A percentile compares a stretch with the other conserved stretches of the same genome.
phyloP scores from a whole-genome alignment of 2,888 invertebrate genomes.

The Chloroclystis v-ata region DNA sequence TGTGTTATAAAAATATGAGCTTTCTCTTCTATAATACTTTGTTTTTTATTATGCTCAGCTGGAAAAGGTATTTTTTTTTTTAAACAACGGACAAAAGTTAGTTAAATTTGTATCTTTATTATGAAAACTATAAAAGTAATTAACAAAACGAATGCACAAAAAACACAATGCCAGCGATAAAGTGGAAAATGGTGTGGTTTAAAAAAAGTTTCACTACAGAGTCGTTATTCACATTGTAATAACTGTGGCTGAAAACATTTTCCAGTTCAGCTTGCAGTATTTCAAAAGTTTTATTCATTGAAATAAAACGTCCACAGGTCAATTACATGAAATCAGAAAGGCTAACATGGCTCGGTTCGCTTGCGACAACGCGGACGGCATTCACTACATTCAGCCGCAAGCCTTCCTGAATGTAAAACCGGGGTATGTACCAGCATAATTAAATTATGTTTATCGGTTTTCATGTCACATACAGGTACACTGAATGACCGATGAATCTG shows the following conservation, averaged over 20 bases:
- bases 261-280: constrained; percentile 21
- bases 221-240: constrained; percentile 30
- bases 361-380: constrained; percentile 60
- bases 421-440: constrained; percentile 35
- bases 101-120: not conserved
- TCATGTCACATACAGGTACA: not conserved
- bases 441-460: constrained; percentile 18
- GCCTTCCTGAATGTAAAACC: constrained; percentile 49
- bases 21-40: too few species aligned
- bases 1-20: not conserved
- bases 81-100: too few species aligned
- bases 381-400: constrained; percentile 55
- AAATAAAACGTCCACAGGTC: constrained; percentile 39
- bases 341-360: constrained; percentile 57
- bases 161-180: constrained; percentile 17
- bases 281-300: constrained; percentile 23
- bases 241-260: constrained; percentile 24
- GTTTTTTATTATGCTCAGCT: too few species aligned
- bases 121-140: constrained; percentile 8
- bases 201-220: constrained; percentile 24
- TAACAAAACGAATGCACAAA: constrained; percentile 12
- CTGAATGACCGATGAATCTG: constrained; percentile 1
- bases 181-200: constrained; percentile 18
- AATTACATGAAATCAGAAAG: constrained; percentile 55
- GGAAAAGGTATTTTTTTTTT: too few species aligned